phyloP scores from a whole-genome alignment of 2,113 vertebrate species.

The Pelobates fuscus region DNA sequence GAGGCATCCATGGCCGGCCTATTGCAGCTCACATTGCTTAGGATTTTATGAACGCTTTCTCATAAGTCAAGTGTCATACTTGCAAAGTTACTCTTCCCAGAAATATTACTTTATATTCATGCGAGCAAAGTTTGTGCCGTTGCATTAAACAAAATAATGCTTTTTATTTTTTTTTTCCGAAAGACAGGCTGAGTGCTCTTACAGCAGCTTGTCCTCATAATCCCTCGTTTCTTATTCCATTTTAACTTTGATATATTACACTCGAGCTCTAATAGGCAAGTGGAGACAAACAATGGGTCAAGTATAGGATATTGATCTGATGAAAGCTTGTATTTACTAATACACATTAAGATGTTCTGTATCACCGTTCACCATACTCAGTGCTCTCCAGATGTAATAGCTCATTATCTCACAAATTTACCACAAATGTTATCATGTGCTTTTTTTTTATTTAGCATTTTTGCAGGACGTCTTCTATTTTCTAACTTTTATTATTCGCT shows the following conservation, averaged over 20 bases:
- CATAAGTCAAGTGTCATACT: slow-evolving; percentile 47
- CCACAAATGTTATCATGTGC: too few relatives aligned
- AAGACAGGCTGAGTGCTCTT: slow-evolving; percentile 36
- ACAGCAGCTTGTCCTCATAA: slow-evolving; percentile 14
- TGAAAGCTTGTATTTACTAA: slow-evolving; percentile 24
- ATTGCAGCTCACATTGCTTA: slow-evolving; percentile 18
- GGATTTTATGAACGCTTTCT: slow-evolving; percentile 28
- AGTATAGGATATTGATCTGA: slow-evolving; percentile 41
- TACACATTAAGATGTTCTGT: slow-evolving; percentile 9
- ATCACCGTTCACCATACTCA: too few relatives aligned
- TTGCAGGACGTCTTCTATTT: too few relatives aligned
- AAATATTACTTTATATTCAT: slow-evolving; percentile 47
- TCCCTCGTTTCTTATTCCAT: slow-evolving; percentile 17
- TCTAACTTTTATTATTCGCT: too few relatives aligned
- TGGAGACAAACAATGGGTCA: slow-evolving; percentile 38
- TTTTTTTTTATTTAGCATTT: too few relatives aligned
- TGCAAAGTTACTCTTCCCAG: slow-evolving; percentile 34
- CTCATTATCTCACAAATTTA: too few relatives aligned
- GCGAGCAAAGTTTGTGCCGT: slow-evolving; percentile 40
- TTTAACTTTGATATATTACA: slow-evolving; percentile 31
- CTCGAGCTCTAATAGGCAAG: slow-evolving; percentile 15
- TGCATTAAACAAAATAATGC: slow-evolving; percentile 44
- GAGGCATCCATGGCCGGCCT: slow-evolving; percentile 28
- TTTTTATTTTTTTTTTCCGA: slow-evolving; percentile 5
- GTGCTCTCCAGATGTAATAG: too few relatives aligned